A percentile compares a stretch with the other conserved stretches of the same genome.
Evolutionary conservation across 2,113 vertebrate species (phyloP).

Genomic region (Centrocercus urophasianus): DNA sequence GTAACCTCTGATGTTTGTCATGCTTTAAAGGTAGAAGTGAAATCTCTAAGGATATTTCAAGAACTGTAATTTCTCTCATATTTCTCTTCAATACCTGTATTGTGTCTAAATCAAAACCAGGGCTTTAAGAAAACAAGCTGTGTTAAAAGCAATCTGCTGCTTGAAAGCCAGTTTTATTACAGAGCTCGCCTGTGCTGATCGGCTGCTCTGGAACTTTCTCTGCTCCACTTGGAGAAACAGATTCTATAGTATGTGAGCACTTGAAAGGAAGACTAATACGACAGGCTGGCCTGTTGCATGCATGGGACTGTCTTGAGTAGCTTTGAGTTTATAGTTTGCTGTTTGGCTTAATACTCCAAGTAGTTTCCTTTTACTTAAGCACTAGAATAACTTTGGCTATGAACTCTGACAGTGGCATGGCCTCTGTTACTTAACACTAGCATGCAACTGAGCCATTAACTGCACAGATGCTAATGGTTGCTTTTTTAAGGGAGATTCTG

Average conservation of each 20-base stretch:
- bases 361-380: slow-evolving; percentile 42
- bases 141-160: slow-evolving; percentile 11
- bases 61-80: not conserved
- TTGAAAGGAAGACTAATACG: not conserved
- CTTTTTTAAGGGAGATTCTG: not conserved
- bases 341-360: slow-evolving; percentile 61
- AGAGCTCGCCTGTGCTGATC: not conserved
- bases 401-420: slow-evolving; percentile 13
- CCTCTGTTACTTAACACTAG: slow-evolving; percentile 61
- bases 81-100: slow-evolving; percentile 46
- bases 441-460: slow-evolving; percentile 23
- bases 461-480: not conserved
- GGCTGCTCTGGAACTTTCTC: slow-evolving; percentile 4
- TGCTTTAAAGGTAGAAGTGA: slow-evolving; percentile 24
- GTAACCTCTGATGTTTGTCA: slow-evolving; percentile 21
- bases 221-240: not conserved
- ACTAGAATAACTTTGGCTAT: slow-evolving; percentile 17
- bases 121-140: slow-evolving; percentile 18
- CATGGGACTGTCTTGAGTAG: not conserved
- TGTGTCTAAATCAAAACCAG: slow-evolving; percentile 52
- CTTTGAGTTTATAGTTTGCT: slow-evolving; percentile 13
- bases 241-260: not conserved
- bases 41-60: slow-evolving; percentile 37
- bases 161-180: slow-evolving; percentile 23
- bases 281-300: not conserved